Base-by-base conservation (phyloP, 1,140 invertebrate genomes). In the Drosophila jambulina region DNA sequence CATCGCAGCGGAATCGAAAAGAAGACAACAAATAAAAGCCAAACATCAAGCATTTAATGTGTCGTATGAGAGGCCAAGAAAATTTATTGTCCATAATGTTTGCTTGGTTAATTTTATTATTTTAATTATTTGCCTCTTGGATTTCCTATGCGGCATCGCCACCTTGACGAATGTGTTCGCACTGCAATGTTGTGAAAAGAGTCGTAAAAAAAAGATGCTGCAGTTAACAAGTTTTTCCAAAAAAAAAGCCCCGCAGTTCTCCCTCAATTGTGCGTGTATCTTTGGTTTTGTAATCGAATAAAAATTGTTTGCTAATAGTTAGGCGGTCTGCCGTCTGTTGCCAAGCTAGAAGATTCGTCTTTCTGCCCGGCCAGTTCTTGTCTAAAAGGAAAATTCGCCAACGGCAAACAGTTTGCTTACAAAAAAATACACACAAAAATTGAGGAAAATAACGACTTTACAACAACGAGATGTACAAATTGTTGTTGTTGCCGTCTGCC, bases 241-340 rank as follows among this genome's bases (percentile, higher is more conserved):
- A 29, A 34, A 25, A 19, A 45, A 13, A 8, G 12, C 34, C 29
- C 49, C 25, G 19, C 51, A 34, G 2, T 3, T 3, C 40, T 12
- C 29, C 62, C 53, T 7, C 51, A n/a, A 21, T 27, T 38, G 51
- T 77, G 59, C 75, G 75, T 62, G 21, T 57, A 36, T 51, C 45
- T 51, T 61, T 57, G 60, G 76, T 88, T 65, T 87, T 88, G 80
- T 78, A 88, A 84, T 83, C 62, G 45, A 63, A 81, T 56, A 62
- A 70, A 81, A 86, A 79, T 78, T 86, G 75, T 82, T 82, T 85
- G 78, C 75, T 82, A 85, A 86, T 79, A 86, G 70, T 48, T 25
- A 23, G 53, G 34, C 67, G 49, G 65, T 19, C 32, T 59, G 57
- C 32, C 15, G 27, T 43, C 36, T 29, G 64, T 45, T 67, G 29